phyloP scores from a whole-genome alignment of 2,888 invertebrate species.

The Phortica magna region DNA sequence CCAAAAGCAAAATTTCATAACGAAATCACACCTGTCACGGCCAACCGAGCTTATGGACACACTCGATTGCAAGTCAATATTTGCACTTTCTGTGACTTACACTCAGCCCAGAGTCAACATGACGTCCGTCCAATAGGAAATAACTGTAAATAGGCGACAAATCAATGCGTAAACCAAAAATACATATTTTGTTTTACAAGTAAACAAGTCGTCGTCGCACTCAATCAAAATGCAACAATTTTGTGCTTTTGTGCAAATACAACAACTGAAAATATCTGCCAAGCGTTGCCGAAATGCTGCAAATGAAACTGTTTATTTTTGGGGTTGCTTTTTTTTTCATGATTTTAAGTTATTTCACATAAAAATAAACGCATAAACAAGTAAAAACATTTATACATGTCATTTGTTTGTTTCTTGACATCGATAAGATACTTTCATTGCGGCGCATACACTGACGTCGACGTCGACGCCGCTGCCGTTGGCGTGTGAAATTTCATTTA shows the following conservation, averaged over 20 bases:
- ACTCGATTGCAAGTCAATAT: constrained; percentile 51
- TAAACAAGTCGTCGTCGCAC: neutral
- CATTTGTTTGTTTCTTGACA: too few relatives aligned
- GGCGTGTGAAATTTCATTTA: neutral
- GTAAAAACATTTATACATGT: neutral
- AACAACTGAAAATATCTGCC: constrained; percentile 1
- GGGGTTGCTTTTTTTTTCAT: neutral
- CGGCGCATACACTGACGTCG: too few relatives aligned
- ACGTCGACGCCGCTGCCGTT: too few relatives aligned
- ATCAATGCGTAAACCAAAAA: constrained; percentile 35
- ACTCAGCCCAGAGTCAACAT: constrained; percentile 4
- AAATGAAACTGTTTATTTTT: neutral
- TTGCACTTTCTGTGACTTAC: constrained; percentile 61
- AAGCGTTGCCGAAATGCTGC: neutral
- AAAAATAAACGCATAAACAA: constrained; percentile 13
- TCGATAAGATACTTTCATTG: too few relatives aligned
- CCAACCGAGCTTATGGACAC: neutral
- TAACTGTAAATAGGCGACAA: neutral
- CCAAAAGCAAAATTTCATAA: too few relatives aligned
- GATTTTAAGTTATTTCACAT: neutral
- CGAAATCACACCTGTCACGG: too few relatives aligned
- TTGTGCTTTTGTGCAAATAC: neutral
- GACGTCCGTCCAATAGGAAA: neutral
- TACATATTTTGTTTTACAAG: constrained; percentile 2
- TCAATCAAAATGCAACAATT: neutral